Base-by-base conservation (phyloP, 2,888 invertebrate genomes). In the Aproaerema taeniolella region DNA sequence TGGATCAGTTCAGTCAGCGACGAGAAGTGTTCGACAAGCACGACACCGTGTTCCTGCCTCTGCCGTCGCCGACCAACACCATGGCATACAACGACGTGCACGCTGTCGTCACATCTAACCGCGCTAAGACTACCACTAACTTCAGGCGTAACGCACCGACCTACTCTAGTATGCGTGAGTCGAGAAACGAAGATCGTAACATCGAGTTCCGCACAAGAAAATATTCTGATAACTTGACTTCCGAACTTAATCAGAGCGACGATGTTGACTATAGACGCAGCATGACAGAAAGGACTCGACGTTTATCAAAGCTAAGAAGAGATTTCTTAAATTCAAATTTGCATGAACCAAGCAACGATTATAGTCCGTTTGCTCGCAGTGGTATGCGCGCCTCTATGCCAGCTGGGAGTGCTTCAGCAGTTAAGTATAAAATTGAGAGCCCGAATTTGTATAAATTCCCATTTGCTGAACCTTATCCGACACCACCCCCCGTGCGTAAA, bases 1-100 rank as follows among this genome's bases (percentile, higher is more conserved):
- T 58, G 46, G 81, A 86, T 52, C 76, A 74, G 80, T 86, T 86
- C 75, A 83, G 78, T 77, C 80, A 76, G 72, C 76, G 86, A 47
- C 85, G 86, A 55, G 86, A 86, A 58, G 80, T 86, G 68, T 86
- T 86, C 70, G 86, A 72, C 63, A 77, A 78, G 61, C 75, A 85
- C 78, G 81, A 79, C 66, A 81, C 79, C n/a, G 82, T 81, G 67
- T 86, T 85, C 55, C 51, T 86, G 50, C 86, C 86, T 53, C 62
- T 68, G 49, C 64, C 75, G 38, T 75, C 83, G 49, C 78, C 82
- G 43, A 58, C 70, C 28, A 50, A 52, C 36, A 46, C 62, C 43
- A 51, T 61, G 52, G 59, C 64, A 28, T 70, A 76, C 61, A 58
- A 52, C 49, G 73, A 79, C 38, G 74, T 70, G 14, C 79, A 80